Base-by-base conservation (phyloP, 2,797 vertebrate species). In the Gallinago solitaria region DNA sequence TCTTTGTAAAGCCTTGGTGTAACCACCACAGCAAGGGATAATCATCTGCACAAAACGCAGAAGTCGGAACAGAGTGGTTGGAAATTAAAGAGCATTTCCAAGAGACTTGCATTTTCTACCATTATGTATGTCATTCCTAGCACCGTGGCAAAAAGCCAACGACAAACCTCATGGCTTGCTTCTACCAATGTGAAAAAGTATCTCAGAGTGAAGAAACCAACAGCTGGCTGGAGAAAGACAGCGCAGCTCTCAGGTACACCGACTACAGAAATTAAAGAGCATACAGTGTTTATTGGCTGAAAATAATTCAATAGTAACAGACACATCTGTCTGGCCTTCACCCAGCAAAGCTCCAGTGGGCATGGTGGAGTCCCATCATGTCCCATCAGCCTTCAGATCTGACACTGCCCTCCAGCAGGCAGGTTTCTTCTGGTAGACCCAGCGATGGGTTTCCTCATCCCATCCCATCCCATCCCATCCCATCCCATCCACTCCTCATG, bases 91-190 rank as follows among this genome's bases (percentile, higher is more conserved):
- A 24, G n/a, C 87, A 4, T 16, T 86, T 64, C 69, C 60, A 41
- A 16, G 32, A 67, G 35, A 35, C 28, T 51, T 30, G 4, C 2
- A 0, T 43, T 65, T 39, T 39, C 70, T 9, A 6, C 35, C 25
- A 1, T 4, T 45, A 4, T 1, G 11, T 4, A 5, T 27, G 23
- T 18, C 56, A 16, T 60, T 10, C 47, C 3, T 6, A 45, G 56
- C 24, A 35, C 4, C 41, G 8, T 9, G 74, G 87, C 65, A 18
- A 37, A 39, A 82, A 75, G 43, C 50, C 50, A 10, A 9, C 0
- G 21, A 9, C 3, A 50, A 61, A 76, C 12, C 53, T 18, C 48
- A 51, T 2, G 4, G 13, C 56, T 75, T 63, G 6, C 18, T 64
- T 27, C 37, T 6, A 32, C 33, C 73, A 67, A 48, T 48, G 20